A percentile compares a stretch with the other conserved stretches of the same genome.
phyloP scores from a whole-genome alignment of 53 echinoderm and acorn worm species.

The Zoroaster sp. region DNA sequence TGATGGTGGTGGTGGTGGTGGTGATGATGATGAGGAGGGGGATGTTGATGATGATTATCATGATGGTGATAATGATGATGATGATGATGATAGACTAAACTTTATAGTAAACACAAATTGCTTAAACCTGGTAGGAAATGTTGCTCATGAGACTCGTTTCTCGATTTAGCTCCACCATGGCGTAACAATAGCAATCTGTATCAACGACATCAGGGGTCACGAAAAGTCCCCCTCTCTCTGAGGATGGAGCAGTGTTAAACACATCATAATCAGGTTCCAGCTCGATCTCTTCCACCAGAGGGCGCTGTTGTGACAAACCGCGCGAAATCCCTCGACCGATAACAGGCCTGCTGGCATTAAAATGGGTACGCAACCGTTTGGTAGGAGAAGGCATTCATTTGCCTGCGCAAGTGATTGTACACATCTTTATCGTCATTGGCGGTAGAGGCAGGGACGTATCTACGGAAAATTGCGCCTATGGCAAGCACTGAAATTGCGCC shows the following conservation, averaged over 20 bases:
- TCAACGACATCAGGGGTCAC: not conserved
- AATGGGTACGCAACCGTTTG: not conserved
- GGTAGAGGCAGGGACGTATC: no score
- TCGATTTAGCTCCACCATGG: not conserved
- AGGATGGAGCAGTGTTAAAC: not conserved
- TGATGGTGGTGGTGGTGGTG: not conserved
- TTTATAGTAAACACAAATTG: no score
- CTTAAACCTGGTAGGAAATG: not conserved
- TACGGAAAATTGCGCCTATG: no score
- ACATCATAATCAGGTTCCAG: not conserved
- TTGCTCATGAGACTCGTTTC: not conserved
- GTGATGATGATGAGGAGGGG: not conserved
- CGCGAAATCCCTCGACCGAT: not conserved
- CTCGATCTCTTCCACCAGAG: slow-evolving; percentile 27
- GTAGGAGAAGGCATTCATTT: not conserved
- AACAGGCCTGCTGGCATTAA: not conserved
- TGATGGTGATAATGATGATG: not conserved
- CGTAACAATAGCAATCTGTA: not conserved
- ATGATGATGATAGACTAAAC: not conserved
- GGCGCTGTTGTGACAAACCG: not conserved
- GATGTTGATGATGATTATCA: not conserved
- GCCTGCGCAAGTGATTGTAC: no score
- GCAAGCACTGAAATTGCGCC: no score
- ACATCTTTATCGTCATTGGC: no score
- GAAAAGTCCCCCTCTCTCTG: not conserved